Evolutionary conservation across 2,113 vertebrate species (phyloP).

Genomic region (Megaceryle maxima): DNA sequence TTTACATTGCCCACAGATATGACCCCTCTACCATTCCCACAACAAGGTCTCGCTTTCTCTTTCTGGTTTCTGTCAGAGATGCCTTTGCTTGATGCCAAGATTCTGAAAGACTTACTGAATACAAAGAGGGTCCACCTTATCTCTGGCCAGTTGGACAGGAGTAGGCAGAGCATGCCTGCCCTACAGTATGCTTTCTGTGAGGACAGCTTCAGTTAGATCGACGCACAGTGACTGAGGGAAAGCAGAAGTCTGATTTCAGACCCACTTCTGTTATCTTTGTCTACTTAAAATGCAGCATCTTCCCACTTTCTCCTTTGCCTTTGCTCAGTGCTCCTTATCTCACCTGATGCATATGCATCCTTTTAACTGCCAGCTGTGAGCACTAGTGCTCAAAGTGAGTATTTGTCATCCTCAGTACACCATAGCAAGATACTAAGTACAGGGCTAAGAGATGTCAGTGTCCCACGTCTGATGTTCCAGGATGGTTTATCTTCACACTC

Average conservation of each 20-base stretch:
- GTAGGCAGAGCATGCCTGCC: neutral
- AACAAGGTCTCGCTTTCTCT: neutral
- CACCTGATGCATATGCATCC: neutral
- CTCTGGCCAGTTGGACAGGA: neutral
- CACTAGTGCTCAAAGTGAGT: neutral
- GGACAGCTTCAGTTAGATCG: neutral
- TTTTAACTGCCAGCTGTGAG: neutral
- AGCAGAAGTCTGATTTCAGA: neutral
- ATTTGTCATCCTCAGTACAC: neutral
- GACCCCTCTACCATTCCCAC: neutral
- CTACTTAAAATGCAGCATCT: neutral
- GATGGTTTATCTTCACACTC: neutral
- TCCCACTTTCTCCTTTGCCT: neutral
- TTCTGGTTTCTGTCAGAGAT: neutral
- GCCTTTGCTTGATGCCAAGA: neutral
- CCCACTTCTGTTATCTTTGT: neutral
- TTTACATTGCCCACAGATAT: neutral
- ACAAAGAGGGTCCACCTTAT: neutral
- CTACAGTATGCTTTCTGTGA: neutral
- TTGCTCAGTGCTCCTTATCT: neutral
- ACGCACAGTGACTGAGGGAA: neutral
- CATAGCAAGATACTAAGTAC: neutral
- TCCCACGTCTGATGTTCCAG: neutral
- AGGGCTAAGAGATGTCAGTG: neutral
- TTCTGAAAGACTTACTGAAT: neutral